These are phyloP conservation scores for Steinernema feltiae DNA, from an alignment of 1,140 invertebrate genomes.

Conservation along the genomic window DNA sequence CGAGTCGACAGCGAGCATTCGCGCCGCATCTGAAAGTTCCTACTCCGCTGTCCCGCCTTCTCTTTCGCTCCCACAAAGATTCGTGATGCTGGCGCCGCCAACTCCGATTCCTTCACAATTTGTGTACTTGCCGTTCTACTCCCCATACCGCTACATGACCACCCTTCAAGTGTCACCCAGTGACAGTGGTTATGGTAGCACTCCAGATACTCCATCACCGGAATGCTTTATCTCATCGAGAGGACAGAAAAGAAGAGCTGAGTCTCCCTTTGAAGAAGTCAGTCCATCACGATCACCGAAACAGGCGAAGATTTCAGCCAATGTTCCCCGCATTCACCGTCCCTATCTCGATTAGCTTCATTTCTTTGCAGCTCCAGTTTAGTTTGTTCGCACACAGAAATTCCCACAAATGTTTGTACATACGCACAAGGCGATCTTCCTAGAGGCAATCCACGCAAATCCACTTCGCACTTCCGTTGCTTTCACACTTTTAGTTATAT, in stretches of 20 bases:
- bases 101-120: neutral
- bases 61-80: neutral
- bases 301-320: too few relatives aligned
- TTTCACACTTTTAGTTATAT: neutral
- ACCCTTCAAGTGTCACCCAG: neutral
- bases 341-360: too few relatives aligned
- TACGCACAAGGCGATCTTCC: neutral
- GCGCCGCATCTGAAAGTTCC: neutral
- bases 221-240: too few relatives aligned
- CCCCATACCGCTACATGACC: neutral
- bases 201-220: neutral
- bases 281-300: too few relatives aligned
- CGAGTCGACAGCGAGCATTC: too few relatives aligned
- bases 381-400: too few relatives aligned
- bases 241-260: too few relatives aligned
- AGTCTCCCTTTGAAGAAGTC: too few relatives aligned
- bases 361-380: too few relatives aligned
- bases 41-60: neutral
- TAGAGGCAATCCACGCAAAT: neutral
- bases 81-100: too few relatives aligned
- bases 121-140: neutral
- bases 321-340: too few relatives aligned
- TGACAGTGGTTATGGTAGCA: neutral
- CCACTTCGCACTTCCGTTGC: neutral
- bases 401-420: neutral